Conservation (phyloP, 2,797 vertebrate species). For the Lateolabrax maculatus region DNA sequence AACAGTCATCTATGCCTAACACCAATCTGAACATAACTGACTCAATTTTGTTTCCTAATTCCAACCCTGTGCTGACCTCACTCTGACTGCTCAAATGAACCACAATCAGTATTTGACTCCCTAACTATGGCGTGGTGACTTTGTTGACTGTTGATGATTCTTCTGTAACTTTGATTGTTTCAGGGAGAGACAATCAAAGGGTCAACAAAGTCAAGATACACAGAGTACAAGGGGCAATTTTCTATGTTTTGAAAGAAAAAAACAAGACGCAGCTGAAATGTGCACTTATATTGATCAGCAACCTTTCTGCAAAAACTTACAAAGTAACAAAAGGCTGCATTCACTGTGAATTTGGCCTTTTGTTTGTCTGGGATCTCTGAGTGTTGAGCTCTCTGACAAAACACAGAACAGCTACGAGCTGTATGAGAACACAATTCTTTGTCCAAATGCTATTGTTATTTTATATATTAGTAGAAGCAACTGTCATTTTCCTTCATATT, state of each 20-base stretch:
- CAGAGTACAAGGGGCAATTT: neutral
- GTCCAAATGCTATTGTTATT: no score
- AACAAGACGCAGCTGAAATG: neutral
- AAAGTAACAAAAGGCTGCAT: conserved; percentile 2
- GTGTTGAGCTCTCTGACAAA: neutral
- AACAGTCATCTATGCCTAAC: no score
- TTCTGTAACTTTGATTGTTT: neutral
- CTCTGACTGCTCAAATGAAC: neutral
- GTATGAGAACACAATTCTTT: neutral
- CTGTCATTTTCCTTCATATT: no score
- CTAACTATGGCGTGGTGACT: neutral
- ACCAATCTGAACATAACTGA: no score
- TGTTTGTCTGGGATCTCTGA: neutral
- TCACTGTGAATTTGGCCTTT: conserved; percentile 1
- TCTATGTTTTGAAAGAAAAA: neutral
- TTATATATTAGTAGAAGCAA: no score
- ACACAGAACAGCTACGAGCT: no score
- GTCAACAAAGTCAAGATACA: conserved; percentile 7
- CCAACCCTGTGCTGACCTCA: no score
- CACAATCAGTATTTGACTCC: no score
- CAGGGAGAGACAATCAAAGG: neutral
- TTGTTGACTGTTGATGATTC: neutral
- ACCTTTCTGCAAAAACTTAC: conserved; percentile 2
- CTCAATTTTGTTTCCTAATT: no score
- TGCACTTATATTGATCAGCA: conserved; percentile 1